Percentiles rank a stretch among this genome's conserved stretches.
phyloP scores from a whole-genome alignment of 2,888 invertebrate genomes.

The Andrena marginata region DNA sequence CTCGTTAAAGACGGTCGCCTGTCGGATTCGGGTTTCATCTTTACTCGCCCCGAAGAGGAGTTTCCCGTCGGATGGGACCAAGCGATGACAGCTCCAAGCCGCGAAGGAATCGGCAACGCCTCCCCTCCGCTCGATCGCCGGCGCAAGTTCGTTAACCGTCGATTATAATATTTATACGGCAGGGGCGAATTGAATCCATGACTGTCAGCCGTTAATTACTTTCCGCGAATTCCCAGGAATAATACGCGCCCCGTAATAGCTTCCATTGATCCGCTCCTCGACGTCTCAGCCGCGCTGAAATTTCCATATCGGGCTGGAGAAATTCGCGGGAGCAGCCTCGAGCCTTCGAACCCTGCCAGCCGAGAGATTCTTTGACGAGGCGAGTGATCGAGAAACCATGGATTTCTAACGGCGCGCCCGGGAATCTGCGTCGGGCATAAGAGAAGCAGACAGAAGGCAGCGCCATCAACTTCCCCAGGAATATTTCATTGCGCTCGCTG shows the following conservation, averaged over 20 bases:
- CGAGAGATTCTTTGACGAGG: slow-evolving; percentile 32
- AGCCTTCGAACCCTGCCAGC: slow-evolving; percentile 24
- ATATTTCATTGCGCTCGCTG: no score
- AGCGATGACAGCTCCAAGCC: neutral
- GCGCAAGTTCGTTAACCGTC: slow-evolving; percentile 50
- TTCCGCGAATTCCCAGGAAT: slow-evolving; percentile 47
- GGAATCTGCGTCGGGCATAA: neutral
- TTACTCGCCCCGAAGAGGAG: neutral
- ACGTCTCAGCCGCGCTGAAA: slow-evolving; percentile 38
- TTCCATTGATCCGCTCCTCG: slow-evolving; percentile 58
- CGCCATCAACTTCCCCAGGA: no score
- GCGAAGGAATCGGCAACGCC: neutral
- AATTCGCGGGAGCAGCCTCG: slow-evolving; percentile 46
- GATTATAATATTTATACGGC: slow-evolving; percentile 47
- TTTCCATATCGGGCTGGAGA: slow-evolving; percentile 58
- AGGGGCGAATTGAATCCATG: slow-evolving; percentile 38
- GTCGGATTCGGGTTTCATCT: neutral
- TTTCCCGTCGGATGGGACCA: neutral
- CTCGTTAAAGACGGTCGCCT: neutral
- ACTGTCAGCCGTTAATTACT: slow-evolving; percentile 51
- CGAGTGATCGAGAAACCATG: slow-evolving; percentile 31
- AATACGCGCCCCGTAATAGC: slow-evolving; percentile 56
- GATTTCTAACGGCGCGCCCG: slow-evolving; percentile 12
- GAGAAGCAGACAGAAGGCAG: neutral
- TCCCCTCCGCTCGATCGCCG: slow-evolving; percentile 25